A percentile compares a stretch with the other conserved stretches of the same genome.
These are phyloP conservation scores for Tenthredo amoena DNA, from an alignment of 2,888 invertebrate species.

Conservation along the genomic window DNA sequence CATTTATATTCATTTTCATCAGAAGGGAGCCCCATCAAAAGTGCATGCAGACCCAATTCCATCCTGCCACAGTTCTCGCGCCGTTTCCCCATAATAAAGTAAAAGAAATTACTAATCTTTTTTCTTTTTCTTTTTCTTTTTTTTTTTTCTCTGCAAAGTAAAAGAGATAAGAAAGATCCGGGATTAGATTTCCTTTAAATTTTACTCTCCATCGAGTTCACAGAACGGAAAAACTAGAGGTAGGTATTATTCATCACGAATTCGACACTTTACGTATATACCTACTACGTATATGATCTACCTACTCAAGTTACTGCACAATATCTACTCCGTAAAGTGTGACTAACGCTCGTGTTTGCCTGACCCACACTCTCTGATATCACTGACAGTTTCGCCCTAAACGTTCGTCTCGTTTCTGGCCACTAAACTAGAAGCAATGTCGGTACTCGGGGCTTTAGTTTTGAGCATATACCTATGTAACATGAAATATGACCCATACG, in stretches of 20 bases:
- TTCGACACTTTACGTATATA: not conserved
- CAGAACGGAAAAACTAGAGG: not conserved
- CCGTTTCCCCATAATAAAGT: not conserved
- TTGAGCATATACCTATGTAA: not conserved
- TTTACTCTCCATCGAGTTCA: not conserved
- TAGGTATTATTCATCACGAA: not conserved
- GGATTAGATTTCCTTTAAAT: not conserved
- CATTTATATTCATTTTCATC: conserved; percentile 19
- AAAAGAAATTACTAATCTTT: not conserved
- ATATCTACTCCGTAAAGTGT: not conserved
- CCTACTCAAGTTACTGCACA: conserved; percentile 4
- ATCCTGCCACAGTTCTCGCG: not conserved
- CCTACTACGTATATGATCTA: not conserved
- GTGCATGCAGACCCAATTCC: not conserved
- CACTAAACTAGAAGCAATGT: not conserved
- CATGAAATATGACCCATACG: conserved; percentile 2
- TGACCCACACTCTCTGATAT: conserved; percentile 22
- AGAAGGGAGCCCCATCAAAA: not conserved
- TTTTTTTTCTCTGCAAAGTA: not conserved
- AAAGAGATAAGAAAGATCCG: not conserved
- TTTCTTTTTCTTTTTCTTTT: not conserved
- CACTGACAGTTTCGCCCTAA: conserved; percentile 10
- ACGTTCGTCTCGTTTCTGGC: not conserved
- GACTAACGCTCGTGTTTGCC: conserved; percentile 21
- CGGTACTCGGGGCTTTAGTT: not conserved